Base-by-base conservation (phyloP, 2,113 vertebrate species). In the Hydrolagus affinis region DNA sequence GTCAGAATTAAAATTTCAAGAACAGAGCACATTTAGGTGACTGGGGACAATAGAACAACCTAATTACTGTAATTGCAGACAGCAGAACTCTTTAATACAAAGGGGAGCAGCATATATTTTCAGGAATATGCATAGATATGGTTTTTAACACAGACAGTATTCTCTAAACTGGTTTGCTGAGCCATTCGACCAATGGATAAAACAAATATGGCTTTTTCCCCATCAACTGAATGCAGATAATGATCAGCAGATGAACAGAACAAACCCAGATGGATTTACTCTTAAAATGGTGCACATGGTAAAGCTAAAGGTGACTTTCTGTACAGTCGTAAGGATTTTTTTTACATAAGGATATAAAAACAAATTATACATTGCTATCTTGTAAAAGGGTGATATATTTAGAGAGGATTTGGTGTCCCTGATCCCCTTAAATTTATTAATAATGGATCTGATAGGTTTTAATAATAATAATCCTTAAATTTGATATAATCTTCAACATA, bases 61-160 rank as follows among this genome's bases (percentile, higher is more conserved):
- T 83, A 83, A 83, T 83, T 83, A 83, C 62, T 83, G 78, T 83
- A 83, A 83, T 68, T 83, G 78, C 78, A 83, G 78, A 66, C 78
- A 68, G 78, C 25, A 68, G 62, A 68, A 64, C 78, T 32, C 78
- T 32, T 83, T 62, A 83, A 66, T 83, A 83, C 78, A 83, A 66
- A 66, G 78, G 23, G 60, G 78, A 83, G 25, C 60, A 83, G 78
- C 62, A 83, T 30, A 66, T 66, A 83, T 28, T 83, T 83, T 83
- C 78, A 83, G 78, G 78, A 62, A 44, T 28, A 83, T 15, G 32
- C 78, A 83, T 62, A 83, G 28, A 83, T 60, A 32, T 83, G 60
- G 30, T 83, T 83, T 83, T 68, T 83, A 66, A 83, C 60, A 64
- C 28, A 28, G 62, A 83, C 28, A 32, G 60, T 19, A 17, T 17